Evolutionary conservation across 37 sponge, comb jelly and placozoan genomes (phyloP).

Genomic region (Sycon ciliatum): DNA sequence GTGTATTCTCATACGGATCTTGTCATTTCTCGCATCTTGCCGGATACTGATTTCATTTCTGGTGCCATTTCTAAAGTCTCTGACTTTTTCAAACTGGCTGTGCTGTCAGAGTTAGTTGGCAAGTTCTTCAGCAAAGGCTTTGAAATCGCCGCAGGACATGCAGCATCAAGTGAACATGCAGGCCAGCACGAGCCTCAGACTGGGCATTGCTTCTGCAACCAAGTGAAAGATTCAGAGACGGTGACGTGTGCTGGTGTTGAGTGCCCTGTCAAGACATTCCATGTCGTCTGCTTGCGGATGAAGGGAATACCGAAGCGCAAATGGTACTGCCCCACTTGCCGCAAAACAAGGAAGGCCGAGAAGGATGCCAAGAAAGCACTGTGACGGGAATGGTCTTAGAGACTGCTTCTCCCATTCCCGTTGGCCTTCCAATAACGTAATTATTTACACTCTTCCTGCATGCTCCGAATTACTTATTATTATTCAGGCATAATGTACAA

Average conservation of each 20-base stretch:
- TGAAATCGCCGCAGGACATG: neutral
- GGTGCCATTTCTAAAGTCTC: slow-evolving; percentile 2
- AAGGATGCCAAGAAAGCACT: too few relatives aligned
- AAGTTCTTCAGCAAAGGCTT: slow-evolving; percentile 29
- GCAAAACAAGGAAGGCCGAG: neutral
- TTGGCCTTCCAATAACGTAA: too few relatives aligned
- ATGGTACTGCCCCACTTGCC: slow-evolving; percentile 25
- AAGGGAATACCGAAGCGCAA: slow-evolving; percentile 12
- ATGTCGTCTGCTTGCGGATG: slow-evolving; percentile 5
- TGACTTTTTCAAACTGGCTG: slow-evolving; percentile 19
- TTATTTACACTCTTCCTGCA: too few relatives aligned
- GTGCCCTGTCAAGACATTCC: slow-evolving; percentile 16
- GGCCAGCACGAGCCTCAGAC: too few relatives aligned
- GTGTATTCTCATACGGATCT: slow-evolving; percentile 27
- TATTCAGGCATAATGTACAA: too few relatives aligned
- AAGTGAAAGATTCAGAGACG: slow-evolving; percentile 12
- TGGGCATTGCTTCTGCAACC: slow-evolving; percentile 29
- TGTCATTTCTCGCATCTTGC: slow-evolving; percentile 27
- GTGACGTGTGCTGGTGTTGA: neutral
- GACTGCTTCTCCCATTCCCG: too few relatives aligned
- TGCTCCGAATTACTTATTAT: too few relatives aligned
- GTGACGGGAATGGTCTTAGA: too few relatives aligned
- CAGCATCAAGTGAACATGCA: neutral
- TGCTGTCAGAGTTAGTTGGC: slow-evolving; percentile 38
- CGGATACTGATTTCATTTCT: slow-evolving; percentile 20